Evolutionary conservation across 2,113 vertebrate genomes (phyloP), one percentile per base, ranked within the genome.

Genomic region (Cynocephalus volans): DNA sequence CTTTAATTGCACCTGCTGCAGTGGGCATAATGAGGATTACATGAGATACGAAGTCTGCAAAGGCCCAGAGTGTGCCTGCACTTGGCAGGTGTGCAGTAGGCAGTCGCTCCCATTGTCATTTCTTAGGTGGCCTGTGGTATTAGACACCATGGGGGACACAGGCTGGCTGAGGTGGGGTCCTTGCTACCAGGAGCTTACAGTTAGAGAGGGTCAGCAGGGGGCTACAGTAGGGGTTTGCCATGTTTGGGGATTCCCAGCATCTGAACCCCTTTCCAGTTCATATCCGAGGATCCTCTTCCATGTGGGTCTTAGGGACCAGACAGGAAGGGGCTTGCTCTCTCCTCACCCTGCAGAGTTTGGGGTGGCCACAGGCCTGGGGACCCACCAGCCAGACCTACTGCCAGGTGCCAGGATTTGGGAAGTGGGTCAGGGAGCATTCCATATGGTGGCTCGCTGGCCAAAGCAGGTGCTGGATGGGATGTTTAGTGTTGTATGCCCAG

Each of bases 1-100:
- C 60, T 4, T 52, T 6, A 3, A 56, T 18, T 48, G 6, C 9
- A 18, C 21, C 28, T 6, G 0, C 26, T 26, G 4, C 0, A 6
- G 50, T 52, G 87, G 58, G 14, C 2, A 3, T 90, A 15, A 0
- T 50, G 67, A 45, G 23, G 50, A 7, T 5, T 28, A 18, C 1
- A 4, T n/a, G 50, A 28, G 60, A 5, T 21, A 4, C 1, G 24
- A n/a, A 15, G 31, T 31, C 60, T 11, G 14, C 26, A 36, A 76
- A 48, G 79, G 26, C 64, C 56, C 62, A 52, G 62, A 18, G 4
- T 31, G 23, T 17, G 2, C 73, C 70, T 45, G 33, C 9, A 2
- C 1, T 0, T 31, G 54, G 77, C 58, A 1, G 58, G 24, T 85
- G 19, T 8, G 50, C 2, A 13, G 3, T 3, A 26, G 52, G 26